Evolutionary conservation across 2,797 vertebrate genomes (phyloP).

Genomic region (Neostethus bicornis): DNA sequence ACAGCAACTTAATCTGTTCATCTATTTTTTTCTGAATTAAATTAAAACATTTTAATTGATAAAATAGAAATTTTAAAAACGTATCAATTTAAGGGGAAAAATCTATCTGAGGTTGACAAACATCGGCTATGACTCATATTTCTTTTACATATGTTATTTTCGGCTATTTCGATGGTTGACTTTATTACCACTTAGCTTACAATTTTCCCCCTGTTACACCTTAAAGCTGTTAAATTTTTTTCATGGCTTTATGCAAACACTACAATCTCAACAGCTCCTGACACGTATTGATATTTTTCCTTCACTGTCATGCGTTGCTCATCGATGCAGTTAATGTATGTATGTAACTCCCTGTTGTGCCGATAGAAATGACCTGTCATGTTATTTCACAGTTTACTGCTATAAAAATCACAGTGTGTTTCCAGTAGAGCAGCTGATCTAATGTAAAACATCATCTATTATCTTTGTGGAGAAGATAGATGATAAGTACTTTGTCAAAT

Average conservation of each 20-base stretch:
- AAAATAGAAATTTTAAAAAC: too few species aligned
- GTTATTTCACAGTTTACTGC: conserved; percentile 27
- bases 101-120: too few species aligned
- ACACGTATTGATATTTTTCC: conserved; percentile 47
- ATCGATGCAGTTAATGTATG: conserved; percentile 50
- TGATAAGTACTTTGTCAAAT: not conserved
- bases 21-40: conserved; percentile 23
- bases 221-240: conserved; percentile 15
- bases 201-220: conserved; percentile 5
- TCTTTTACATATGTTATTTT: too few species aligned
- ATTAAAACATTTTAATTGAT: conserved; percentile 14
- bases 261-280: conserved; percentile 25
- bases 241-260: conserved; percentile 23
- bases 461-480: not conserved
- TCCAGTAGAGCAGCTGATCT: conserved; percentile 1
- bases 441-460: not conserved
- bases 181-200: not conserved
- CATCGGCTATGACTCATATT: too few species aligned
- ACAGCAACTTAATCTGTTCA: conserved; percentile 2
- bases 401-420: conserved; percentile 12
- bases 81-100: too few species aligned
- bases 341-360: conserved; percentile 36
- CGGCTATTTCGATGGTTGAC: too few species aligned
- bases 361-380: conserved; percentile 42
- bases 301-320: conserved; percentile 41